Conservation (phyloP, 2,888 invertebrate genomes). For the Andrena marginata region DNA sequence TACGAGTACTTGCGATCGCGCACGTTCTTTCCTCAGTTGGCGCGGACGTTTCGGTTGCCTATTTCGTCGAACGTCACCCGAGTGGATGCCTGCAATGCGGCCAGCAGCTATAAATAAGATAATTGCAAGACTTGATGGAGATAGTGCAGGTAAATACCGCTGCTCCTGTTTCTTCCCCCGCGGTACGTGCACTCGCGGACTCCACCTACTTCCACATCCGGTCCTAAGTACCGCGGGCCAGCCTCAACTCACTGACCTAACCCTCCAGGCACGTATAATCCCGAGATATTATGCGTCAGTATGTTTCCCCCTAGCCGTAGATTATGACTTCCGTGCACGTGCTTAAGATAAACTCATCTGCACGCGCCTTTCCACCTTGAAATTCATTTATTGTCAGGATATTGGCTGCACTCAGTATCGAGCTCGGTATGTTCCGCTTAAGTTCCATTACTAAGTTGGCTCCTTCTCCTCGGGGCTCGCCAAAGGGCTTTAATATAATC, state of each 20-base stretch:
- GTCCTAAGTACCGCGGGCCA: slow-evolving; percentile 48
- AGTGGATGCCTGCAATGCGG: slow-evolving; percentile 49
- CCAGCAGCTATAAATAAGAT: slow-evolving; percentile 71
- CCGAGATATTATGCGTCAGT: slow-evolving; percentile 57
- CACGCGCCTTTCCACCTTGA: slow-evolving; percentile 18
- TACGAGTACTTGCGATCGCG: not conserved
- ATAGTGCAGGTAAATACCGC: slow-evolving; percentile 67
- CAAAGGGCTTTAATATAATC: too few relatives aligned
- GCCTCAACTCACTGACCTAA: slow-evolving; percentile 60
- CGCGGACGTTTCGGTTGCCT: slow-evolving; percentile 6
- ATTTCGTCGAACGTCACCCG: slow-evolving; percentile 24
- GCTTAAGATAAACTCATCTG: slow-evolving; percentile 52
- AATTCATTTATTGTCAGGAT: slow-evolving; percentile 42
- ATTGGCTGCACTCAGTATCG: slow-evolving; percentile 10
- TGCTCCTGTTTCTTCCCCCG: slow-evolving; percentile 38
- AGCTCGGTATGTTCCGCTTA: not conserved
- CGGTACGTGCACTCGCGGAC: slow-evolving; percentile 20
- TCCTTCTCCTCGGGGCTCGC: not conserved
- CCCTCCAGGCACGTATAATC: slow-evolving; percentile 64
- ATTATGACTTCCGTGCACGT: slow-evolving; percentile 66
- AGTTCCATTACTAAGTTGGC: not conserved
- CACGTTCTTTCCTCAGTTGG: not conserved
- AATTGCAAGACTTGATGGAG: slow-evolving; percentile 70
- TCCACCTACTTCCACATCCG: slow-evolving; percentile 61
- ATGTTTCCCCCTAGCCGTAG: slow-evolving; percentile 34